Percentiles rank a stretch among this genome's conserved stretches.
These are phyloP conservation scores for Thaumatotibia leucotreta DNA, from an alignment of 1,140 invertebrate genomes.

Conservation along the genomic window DNA sequence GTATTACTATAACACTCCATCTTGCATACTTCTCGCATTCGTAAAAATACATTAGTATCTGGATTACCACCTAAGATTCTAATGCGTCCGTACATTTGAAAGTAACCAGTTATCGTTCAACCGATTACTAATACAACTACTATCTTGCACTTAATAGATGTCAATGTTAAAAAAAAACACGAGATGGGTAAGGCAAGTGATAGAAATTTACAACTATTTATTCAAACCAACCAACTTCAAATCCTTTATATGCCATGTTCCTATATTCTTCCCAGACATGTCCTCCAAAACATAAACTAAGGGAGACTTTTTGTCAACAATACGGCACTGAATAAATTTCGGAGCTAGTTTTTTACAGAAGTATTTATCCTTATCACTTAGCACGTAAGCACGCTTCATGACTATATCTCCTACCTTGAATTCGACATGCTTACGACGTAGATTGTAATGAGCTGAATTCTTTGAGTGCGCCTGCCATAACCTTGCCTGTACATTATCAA, in stretches of 20 bases:
- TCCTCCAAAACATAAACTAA: not conserved
- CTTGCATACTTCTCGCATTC: not conserved
- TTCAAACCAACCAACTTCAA: not conserved
- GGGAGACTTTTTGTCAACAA: not conserved
- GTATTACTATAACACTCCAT: not conserved
- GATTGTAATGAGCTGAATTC: slow-evolving; percentile 14
- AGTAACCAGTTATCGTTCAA: not conserved
- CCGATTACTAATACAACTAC: not conserved
- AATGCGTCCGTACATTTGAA: not conserved
- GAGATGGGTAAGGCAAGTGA: not conserved
- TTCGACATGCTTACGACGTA: slow-evolving; percentile 14
- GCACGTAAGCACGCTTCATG: too few relatives aligned
- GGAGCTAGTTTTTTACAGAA: not conserved
- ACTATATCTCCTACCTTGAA: slow-evolving; percentile 23
- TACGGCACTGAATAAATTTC: not conserved
- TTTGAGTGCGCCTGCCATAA: slow-evolving; percentile 18
- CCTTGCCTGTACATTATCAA: slow-evolving; percentile 20
- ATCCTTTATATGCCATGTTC: not conserved
- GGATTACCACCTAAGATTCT: not conserved
- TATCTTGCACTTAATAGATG: not conserved
- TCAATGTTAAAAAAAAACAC: too few relatives aligned
- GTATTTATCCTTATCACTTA: not conserved
- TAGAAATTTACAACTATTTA: not conserved
- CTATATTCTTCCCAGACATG: too few relatives aligned
- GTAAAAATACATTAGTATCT: not conserved